Evolutionary conservation across 2,797 vertebrate genomes (phyloP).

Genomic region (Petrocephalus schoutedeni): DNA sequence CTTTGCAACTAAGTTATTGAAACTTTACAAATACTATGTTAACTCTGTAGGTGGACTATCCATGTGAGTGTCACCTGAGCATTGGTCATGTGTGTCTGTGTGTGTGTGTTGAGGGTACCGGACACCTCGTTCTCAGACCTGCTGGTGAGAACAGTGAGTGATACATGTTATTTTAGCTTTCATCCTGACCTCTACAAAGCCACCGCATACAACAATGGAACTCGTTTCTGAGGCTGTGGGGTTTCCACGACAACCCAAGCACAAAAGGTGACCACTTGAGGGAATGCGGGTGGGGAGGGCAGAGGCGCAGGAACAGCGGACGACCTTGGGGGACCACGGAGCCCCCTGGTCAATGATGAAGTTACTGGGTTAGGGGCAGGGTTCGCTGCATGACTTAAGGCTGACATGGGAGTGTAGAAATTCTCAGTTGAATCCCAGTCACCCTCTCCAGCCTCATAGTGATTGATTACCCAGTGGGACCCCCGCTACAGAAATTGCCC

Average conservation of each 20-base stretch:
- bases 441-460: slow-evolving; percentile 63
- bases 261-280: slow-evolving; percentile 67
- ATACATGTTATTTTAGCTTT: slow-evolving; percentile 39
- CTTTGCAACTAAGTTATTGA: background rate
- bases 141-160: slow-evolving; percentile 31
- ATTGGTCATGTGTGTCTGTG: background rate
- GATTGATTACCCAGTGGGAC: slow-evolving; percentile 69
- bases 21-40: background rate
- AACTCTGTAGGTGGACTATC: background rate
- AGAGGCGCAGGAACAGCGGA: slow-evolving; percentile 37
- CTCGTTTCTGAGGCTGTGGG: slow-evolving; percentile 45
- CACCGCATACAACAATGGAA: slow-evolving; percentile 43
- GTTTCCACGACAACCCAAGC: slow-evolving; percentile 62
- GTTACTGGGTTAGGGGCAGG: slow-evolving; percentile 25
- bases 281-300: slow-evolving; percentile 54
- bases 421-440: slow-evolving; percentile 66
- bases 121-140: background rate
- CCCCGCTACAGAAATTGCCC: slow-evolving; percentile 36
- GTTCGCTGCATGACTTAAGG: slow-evolving; percentile 26
- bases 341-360: slow-evolving; percentile 29
- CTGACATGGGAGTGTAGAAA: slow-evolving; percentile 43
- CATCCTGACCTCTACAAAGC: slow-evolving; percentile 41
- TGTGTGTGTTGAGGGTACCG: background rate
- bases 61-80: background rate
- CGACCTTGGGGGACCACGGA: slow-evolving; percentile 56